Percentiles rank a stretch among this genome's conserved stretches.
Conservation (phyloP, 2,797 vertebrate species). For the Anabacerthia variegaticeps region DNA sequence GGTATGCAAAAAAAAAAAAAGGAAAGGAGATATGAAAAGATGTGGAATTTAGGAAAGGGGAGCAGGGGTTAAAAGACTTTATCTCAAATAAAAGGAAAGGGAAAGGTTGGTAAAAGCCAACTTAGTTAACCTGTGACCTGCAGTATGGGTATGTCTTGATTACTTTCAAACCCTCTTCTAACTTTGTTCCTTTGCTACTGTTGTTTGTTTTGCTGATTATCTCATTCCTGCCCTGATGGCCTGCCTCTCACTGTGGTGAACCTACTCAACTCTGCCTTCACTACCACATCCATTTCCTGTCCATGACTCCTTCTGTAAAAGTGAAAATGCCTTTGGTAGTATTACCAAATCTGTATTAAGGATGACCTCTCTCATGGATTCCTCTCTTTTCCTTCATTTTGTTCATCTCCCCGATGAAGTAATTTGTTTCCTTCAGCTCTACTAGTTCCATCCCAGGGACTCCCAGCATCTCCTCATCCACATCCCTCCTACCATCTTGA, state of each 20-base stretch:
- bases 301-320: background rate
- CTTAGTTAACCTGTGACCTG: background rate
- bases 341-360: background rate
- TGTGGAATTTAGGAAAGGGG: background rate
- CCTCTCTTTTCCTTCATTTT: background rate
- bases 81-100: background rate
- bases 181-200: background rate
- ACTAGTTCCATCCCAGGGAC: background rate
- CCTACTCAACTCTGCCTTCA: background rate
- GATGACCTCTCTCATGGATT: background rate
- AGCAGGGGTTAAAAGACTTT: background rate
- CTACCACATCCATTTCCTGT: accelerated
- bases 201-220: background rate
- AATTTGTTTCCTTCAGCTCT: background rate
- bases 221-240: background rate
- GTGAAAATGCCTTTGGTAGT: background rate
- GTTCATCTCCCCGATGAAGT: background rate
- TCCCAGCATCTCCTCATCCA: background rate
- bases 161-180: background rate
- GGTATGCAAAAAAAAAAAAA: background rate
- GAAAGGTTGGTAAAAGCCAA: background rate
- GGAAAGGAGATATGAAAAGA: background rate
- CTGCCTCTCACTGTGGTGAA: background rate
- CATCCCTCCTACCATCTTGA: background rate
- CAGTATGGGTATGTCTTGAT: background rate